Base-by-base conservation (phyloP, 2,797 vertebrate species). In the Nannoperca obscura region DNA sequence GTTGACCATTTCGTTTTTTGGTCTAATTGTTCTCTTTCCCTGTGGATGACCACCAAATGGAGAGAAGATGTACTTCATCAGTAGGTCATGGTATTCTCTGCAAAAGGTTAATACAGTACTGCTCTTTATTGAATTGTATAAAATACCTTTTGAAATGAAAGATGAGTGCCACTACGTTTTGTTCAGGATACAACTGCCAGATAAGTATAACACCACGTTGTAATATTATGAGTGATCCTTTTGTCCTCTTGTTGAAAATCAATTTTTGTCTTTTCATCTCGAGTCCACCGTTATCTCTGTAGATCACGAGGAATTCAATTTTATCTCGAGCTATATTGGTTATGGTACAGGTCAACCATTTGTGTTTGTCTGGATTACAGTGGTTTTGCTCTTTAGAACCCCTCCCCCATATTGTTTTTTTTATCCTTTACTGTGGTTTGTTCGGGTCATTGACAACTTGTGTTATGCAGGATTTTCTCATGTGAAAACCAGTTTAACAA, bases 361-460 rank as follows among this genome's bases (percentile, higher is more conserved):
- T 67, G 70, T 78, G 74, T 87, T 87, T 89, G 86, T 87, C 87
- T 92, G 88, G 82, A 89, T 90, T 92, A 91, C 79, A 67, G 84
- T 69, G 83, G 93, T 74, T 90, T 84, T 87, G 71, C 88, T 91
- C 79, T 76, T 83, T 58, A 46, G 22, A 15, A 32, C 24, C 67
- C 74, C 30, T 62, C 64, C 67, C 63, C 84, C 70, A 58, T 27
- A 78, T 78, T 71, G 19, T 52, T 65, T 82, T 67, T 54, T 64
- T 86, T 79, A 65, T 81, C 82, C 90, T 91, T 90, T 88, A 81
- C 79, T 65, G 61, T 74, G 85, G 94, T 96, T 96, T 93, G 95
- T 88, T 92, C 86, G 90, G 94, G 95, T 95, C 96, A 96, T 76
- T 61, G 54, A 27, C 57, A 74, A 71, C 63, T 66, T 83, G 55